Evolutionary conservation across 2,888 invertebrate genomes (phyloP), one percentile per base, ranked within the genome.

Genomic region (Tribolium freemani): DNA sequence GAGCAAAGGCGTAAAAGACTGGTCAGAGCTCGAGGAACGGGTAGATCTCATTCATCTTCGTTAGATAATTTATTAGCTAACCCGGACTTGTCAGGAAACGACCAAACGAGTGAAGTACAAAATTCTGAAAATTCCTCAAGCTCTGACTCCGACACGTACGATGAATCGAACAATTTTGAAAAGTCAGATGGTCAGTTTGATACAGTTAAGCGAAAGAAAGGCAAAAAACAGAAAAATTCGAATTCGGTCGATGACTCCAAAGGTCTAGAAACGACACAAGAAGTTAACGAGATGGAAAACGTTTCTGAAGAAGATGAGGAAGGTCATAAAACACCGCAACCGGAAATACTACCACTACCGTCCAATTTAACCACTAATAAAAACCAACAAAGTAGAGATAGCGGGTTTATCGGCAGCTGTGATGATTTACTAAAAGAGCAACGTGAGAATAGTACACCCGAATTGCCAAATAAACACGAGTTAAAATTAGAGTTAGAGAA

Each of bases 381-480:
- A 80, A 94, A 94, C 84, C 93, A 94, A 84, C 94, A 94, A 73
- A 95, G 94, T 82, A 89, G 96, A 72, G 96, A 96, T 84, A 95
- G 95, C 80, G 96, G 96, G 1, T 96, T 96, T 80, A 93, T 96
- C 56, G 96, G 96, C 4, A 95, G 95, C 84, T 95, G 94, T 81
- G 96, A 96, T 83, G 96, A 96, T 85, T 88, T 96, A 72, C 87
- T 95, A 46, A 92, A 93, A 84, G 92, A 92, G 79, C 88, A 88
- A 72, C 89, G 90, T 67, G 90, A 90, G 73, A 83, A 85, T 45
- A 87, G 88, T 72, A 80, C 79, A 5, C 78, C 79, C 13, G 79
- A 83, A 66, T 58, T 77, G 51, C 71, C 75, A 5, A 69, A 30
- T n/a, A 80, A 81, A 74, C 76, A 72, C 26, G 81, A 79, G 88